Evolutionary conservation across 2,888 invertebrate species (phyloP).

Genomic region (Nemapogon koenigi): DNA sequence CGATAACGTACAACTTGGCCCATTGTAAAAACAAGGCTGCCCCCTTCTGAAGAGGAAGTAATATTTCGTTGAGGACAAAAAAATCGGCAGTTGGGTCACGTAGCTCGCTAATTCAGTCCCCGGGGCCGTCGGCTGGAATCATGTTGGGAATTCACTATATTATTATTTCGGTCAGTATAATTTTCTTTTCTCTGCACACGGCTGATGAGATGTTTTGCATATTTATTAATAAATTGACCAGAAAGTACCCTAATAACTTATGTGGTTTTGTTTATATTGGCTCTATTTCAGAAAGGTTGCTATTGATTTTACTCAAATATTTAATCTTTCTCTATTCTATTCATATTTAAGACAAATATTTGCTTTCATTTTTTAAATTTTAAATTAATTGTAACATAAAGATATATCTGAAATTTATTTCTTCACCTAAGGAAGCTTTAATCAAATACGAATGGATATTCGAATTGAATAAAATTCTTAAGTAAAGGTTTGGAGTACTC

Average conservation of each 20-base stretch:
- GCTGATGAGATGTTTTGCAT: constrained; percentile 25
- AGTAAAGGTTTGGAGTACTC: constrained; percentile 8
- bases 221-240: constrained; percentile 23
- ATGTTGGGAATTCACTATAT: constrained; percentile 45
- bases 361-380: too few species aligned
- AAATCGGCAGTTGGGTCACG: constrained; percentile 53
- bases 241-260: constrained; percentile 1
- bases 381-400: too few species aligned
- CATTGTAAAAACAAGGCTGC: constrained; percentile 45
- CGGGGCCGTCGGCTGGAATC: constrained; percentile 35
- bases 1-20: constrained; percentile 43
- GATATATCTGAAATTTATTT: too few species aligned
- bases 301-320: too few species aligned
- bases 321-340: too few species aligned
- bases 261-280: background rate
- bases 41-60: constrained; percentile 23
- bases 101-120: constrained; percentile 52
- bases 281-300: too few species aligned
- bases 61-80: constrained; percentile 32
- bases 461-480: constrained; percentile 8
- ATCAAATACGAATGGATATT: constrained; percentile 9
- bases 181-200: constrained; percentile 11
- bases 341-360: too few species aligned
- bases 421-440: too few species aligned
- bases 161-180: constrained; percentile 32